phyloP scores from a whole-genome alignment of 2,888 invertebrate species.

The Lomographa bimaculata region DNA sequence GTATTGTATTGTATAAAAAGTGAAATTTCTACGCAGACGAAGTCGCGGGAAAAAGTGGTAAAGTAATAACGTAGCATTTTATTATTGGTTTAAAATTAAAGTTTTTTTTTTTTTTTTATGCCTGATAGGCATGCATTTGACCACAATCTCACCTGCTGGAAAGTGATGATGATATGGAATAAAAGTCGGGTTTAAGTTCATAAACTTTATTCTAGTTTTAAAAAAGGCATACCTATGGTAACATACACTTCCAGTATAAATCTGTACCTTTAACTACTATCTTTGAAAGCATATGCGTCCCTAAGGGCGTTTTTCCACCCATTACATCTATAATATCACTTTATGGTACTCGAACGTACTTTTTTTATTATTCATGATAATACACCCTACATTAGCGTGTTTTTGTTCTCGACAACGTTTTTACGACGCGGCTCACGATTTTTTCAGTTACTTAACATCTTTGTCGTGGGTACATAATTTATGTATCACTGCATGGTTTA shows the following conservation, averaged over 20 bases:
- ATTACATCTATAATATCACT: conserved; percentile 76
- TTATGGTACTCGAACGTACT: conserved; percentile 72
- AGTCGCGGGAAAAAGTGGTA: too few species aligned
- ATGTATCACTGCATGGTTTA: conserved; percentile 37
- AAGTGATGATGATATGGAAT: too few species aligned
- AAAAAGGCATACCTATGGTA: too few species aligned
- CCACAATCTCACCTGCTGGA: too few species aligned
- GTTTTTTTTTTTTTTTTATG: too few species aligned
- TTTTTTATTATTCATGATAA: conserved; percentile 79
- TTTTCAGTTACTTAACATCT: conserved; percentile 41
- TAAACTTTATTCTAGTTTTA: too few species aligned
- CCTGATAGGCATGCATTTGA: too few species aligned
- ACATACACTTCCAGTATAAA: conserved; percentile 29
- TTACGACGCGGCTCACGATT: conserved; percentile 42
- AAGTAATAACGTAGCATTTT: too few species aligned
- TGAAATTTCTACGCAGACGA: too few species aligned
- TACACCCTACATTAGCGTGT: conserved; percentile 70
- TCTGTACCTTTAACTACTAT: conserved; percentile 23
- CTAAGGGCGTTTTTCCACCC: conserved; percentile 67
- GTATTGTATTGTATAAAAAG: too few species aligned
- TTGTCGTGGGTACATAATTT: conserved; percentile 46
- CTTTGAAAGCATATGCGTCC: conserved; percentile 42
- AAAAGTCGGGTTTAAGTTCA: too few species aligned
- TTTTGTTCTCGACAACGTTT: conserved; percentile 56
- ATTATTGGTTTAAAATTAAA: too few species aligned